Evolutionary conservation across 53 echinoderm and acorn worm genomes (phyloP), one percentile per base, ranked within the genome.

Genomic region (Echinometra lucunter): DNA sequence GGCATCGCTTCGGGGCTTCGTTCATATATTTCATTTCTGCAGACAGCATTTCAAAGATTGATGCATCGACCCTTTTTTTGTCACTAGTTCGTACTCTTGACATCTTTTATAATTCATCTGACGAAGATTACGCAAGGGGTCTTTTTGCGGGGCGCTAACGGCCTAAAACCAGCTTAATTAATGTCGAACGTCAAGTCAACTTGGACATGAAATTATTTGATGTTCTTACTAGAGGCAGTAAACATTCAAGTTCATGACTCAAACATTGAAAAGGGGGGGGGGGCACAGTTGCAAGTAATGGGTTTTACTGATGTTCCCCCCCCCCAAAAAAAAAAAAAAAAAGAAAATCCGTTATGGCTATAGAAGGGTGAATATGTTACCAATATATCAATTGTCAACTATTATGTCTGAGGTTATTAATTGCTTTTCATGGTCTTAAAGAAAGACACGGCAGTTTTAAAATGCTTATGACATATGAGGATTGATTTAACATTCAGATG

Each of bases 11-110:
- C 49, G 28, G 28, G 85, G 49, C 85, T 35, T 85, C 85, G 49
- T 47, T 85, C 49, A 85, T 49, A 81, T 44, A 85, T 49, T 85
- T 85, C n/a, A n/a, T n/a, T 85, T 85, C 49, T 28, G 47, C 85
- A 47, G 85, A 85, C 45, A 85, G 85, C 45, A 85, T 49, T 45
- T 85, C 49, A 49, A 15, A 85, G 49, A 85, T 49, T 85, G 49
- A 85, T 85, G 45, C 85, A 47, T n/a, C 7, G 85, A 49, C 49
- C 2, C n/a, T 42, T 6, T 78, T 78, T 69, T 30, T 69, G 13
- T 78, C 42, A 19, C 78, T 72, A 6, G 72, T 78, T 63, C n/a
- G 4, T 10, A 78, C 23, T 40, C 23, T 21, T 35, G 18, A 21
- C 40, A 78, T 42, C 38, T 42, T 16, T 42, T 42, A 78, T 78